Evolutionary conservation across 2,888 invertebrate species (phyloP), one percentile per base, ranked within the genome.

Genomic region (Acleris sparsana): DNA sequence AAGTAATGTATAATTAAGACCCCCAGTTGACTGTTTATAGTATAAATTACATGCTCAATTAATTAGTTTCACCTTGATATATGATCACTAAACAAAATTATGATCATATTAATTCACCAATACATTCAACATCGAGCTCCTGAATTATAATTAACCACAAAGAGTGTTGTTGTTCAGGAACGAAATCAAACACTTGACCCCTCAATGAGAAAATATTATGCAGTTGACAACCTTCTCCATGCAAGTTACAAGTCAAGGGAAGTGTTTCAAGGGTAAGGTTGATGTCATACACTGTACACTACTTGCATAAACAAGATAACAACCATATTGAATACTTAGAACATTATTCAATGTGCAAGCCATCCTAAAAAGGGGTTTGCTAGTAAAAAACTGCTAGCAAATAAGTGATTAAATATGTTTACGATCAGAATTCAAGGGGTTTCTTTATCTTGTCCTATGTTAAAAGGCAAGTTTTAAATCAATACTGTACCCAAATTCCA

Each of bases 191-290:
- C 51, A 44, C 13, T 60, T 60, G 55, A 51, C 65, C 55, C 55
- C 13, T 46, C 20, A 59, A 56, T 61, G 44, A 56, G 44, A 46
- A 33, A 11, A 22, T 39, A 64, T 46, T 51, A 13, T 51, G 33
- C 55, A 60, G 60, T 51, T 60, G 64, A 46, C 60, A 65, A 65
- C 65, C 65, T 65, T 61, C 62, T 44, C 56, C 51, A 17, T 58
- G 60, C 51, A 52, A n/a, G 25, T 46, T 17, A 33, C 44, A 20
- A 61, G 65, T 65, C 65, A 61, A 61, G 65, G 65, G 51, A 51
- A 65, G 1, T 44, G n/a, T 22, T 61, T 56, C 60, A 65, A 65
- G 60, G 65, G 55, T 46, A 61, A 44, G 55, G 44, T 33, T 55
- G 55, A 61, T 60, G 44, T 65, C n/a, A 33, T 46, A 22, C 49